Evolutionary conservation across 2,888 invertebrate species (phyloP).

Genomic region (Synergus laeviventris): DNA sequence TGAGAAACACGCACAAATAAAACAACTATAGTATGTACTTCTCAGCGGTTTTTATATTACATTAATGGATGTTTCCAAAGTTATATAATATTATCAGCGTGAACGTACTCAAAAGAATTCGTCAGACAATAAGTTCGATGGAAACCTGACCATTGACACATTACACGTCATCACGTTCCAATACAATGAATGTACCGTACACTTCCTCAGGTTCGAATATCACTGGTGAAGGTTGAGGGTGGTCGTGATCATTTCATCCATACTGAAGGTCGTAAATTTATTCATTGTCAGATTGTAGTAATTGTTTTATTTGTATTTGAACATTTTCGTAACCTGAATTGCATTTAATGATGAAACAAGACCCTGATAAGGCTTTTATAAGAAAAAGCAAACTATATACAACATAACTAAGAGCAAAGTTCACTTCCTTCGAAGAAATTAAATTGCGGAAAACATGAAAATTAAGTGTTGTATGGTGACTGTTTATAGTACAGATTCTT

Average conservation of each 20-base stretch:
- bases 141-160: conserved; percentile 39
- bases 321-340: too few species aligned
- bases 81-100: not conserved
- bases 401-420: too few species aligned
- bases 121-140: not conserved
- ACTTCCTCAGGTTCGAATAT: conserved; percentile 20
- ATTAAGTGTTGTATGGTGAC: too few species aligned
- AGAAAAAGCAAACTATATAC: too few species aligned
- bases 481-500: too few species aligned
- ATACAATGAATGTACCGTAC: conserved; percentile 21
- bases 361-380: too few species aligned
- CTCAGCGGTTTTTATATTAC: not conserved
- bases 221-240: conserved; percentile 36
- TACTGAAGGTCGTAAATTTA: not conserved
- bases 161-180: conserved; percentile 29
- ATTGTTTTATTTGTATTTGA: not conserved
- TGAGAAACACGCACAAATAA: too few species aligned
- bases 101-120: not conserved
- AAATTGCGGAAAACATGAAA: too few species aligned
- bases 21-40: too few species aligned
- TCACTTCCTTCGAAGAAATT: too few species aligned
- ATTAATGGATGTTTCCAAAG: not conserved
- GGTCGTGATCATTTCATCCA: conserved; percentile 26
- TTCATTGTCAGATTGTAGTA: not conserved
- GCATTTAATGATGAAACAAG: too few species aligned